These are phyloP conservation scores for Brachionus rotundiformis DNA, from an alignment of 1,140 invertebrate genomes.

Conservation along the genomic window DNA sequence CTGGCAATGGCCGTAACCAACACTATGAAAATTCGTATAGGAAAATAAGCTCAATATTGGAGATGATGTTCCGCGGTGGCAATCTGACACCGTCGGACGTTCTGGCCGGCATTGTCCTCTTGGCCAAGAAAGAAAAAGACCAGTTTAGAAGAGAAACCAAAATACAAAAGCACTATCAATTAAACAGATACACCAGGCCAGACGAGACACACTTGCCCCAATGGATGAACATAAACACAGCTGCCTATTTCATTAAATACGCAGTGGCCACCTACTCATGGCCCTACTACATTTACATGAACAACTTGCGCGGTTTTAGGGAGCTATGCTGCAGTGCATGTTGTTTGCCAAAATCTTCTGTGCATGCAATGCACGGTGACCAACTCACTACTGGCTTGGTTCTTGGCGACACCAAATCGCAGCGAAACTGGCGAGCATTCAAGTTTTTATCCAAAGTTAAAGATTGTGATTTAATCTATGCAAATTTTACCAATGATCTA, in stretches of 20 bases:
- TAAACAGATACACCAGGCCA: background rate
- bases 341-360: background rate
- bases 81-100: constrained; percentile 37
- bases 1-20: constrained; percentile 11
- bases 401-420: constrained; percentile 9
- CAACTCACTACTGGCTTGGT: background rate
- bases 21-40: constrained; percentile 41
- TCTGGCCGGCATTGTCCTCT: constrained; percentile 8
- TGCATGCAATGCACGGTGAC: background rate
- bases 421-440: constrained; percentile 24
- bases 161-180: background rate
- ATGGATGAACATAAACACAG: constrained; percentile 48
- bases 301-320: constrained; percentile 24
- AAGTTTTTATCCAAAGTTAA: constrained; percentile 43
- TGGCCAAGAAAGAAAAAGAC: constrained; percentile 28
- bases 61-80: constrained; percentile 25
- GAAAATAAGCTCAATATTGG: constrained; percentile 39
- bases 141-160: constrained; percentile 29
- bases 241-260: constrained; percentile 16
- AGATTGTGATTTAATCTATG: constrained; percentile 45
- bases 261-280: constrained; percentile 43
- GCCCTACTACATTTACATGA: constrained; percentile 51
- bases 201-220: background rate
- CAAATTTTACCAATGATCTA: constrained; percentile 38
- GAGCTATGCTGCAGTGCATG: constrained; percentile 14